Percentiles rank a stretch among this genome's conserved stretches.
phyloP scores from a whole-genome alignment of 2,888 invertebrate species.

The Quadroppia sp. region DNA sequence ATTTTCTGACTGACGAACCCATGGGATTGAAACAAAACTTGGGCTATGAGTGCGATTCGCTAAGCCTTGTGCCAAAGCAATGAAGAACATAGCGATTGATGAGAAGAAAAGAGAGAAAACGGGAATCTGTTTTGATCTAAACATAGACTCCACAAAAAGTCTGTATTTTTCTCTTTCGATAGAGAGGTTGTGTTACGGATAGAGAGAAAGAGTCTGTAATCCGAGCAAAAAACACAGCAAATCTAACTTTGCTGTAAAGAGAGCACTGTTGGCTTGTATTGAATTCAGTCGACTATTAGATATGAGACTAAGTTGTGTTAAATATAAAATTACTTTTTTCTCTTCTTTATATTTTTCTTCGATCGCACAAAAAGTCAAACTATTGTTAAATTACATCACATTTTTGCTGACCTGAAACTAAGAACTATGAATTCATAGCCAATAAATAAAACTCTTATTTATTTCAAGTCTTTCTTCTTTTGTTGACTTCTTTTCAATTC shows the following conservation, averaged over 20 bases:
- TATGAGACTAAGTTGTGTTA: background rate
- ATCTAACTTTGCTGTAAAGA: constrained; percentile 10
- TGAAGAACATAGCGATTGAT: constrained; percentile 7
- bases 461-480: background rate
- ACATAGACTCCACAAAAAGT: background rate
- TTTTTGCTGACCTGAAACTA: background rate
- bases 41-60: background rate
- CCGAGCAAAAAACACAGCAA: constrained; percentile 18
- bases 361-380: constrained; percentile 1
- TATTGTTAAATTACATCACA: constrained; percentile 7
- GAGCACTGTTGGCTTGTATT: background rate
- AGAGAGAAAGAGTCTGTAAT: constrained; percentile 14
- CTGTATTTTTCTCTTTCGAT: background rate
- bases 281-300: background rate
- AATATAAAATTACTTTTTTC: constrained; percentile 7
- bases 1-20: constrained; percentile 22
- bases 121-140: background rate
- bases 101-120: background rate
- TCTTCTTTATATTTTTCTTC: too few relatives aligned
- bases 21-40: constrained; percentile 3
- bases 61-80: constrained; percentile 23
- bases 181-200: background rate
- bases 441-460: background rate
- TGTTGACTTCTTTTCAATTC: background rate
- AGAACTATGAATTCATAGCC: background rate